Conservation (phyloP, 2,888 invertebrate species). For the Leucophenga maculata region DNA sequence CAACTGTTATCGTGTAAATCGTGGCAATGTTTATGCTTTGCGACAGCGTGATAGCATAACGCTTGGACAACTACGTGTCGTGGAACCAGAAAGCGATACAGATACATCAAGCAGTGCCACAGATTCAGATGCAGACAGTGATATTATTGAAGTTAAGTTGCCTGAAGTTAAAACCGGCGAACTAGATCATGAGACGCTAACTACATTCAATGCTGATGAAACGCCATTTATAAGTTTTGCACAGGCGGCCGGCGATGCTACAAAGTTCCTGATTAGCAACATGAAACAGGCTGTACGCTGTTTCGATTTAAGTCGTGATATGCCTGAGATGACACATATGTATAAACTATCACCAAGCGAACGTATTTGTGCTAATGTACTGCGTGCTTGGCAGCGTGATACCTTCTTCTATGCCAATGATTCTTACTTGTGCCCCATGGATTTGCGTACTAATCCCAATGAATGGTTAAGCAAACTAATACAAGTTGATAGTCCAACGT, state of each 20-base stretch:
- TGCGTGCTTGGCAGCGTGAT: constrained; percentile 48
- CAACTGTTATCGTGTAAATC: constrained; percentile 35
- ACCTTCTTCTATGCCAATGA: constrained; percentile 56
- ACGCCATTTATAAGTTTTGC: constrained; percentile 65
- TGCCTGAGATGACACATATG: constrained; percentile 35
- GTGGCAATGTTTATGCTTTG: constrained; percentile 47
- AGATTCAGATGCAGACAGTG: too few species aligned
- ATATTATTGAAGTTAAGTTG: too few species aligned
- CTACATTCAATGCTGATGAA: constrained; percentile 42
- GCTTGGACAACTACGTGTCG: constrained; percentile 32
- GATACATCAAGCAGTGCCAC: too few species aligned
- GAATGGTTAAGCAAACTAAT: constrained; percentile 43
- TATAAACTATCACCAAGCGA: constrained; percentile 36
- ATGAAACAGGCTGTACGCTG: constrained; percentile 61
- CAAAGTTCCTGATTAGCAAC: constrained; percentile 56
- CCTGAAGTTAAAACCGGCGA: too few species aligned
- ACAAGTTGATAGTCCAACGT: constrained; percentile 22
- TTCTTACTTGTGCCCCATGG: constrained; percentile 53
- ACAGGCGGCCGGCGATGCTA: constrained; percentile 45
- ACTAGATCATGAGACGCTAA: constrained; percentile 13
- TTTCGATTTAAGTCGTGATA: constrained; percentile 46
- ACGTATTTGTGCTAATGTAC: constrained; percentile 59
- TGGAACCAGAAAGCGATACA: too few species aligned
- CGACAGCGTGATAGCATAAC: constrained; percentile 56
- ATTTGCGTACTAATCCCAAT: constrained; percentile 53